Evolutionary conservation across 1,140 invertebrate genomes (phyloP).

Genomic region (Pseudomyrmex sp.): DNA sequence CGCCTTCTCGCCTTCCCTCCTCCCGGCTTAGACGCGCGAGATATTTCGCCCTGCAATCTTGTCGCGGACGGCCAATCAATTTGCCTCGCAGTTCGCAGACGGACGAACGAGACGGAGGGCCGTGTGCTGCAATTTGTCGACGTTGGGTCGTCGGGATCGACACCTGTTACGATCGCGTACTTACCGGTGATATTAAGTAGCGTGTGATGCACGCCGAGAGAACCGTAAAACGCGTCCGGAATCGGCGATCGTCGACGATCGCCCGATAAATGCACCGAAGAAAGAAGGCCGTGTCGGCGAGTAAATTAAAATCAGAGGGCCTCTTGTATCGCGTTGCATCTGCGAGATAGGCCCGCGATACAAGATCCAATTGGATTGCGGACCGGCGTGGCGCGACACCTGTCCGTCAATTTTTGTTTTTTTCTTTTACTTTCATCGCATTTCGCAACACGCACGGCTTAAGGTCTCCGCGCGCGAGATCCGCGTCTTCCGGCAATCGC

Average conservation of each 20-base stretch:
- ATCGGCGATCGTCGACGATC: slow-evolving; percentile 3
- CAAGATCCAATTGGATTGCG: slow-evolving; percentile 12
- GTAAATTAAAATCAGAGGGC: slow-evolving; percentile 32
- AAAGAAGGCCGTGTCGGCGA: slow-evolving; percentile 19
- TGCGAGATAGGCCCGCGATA: slow-evolving; percentile 33
- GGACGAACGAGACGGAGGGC: slow-evolving; percentile 32
- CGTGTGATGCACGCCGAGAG: slow-evolving; percentile 38
- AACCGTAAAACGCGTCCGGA: slow-evolving; percentile 40
- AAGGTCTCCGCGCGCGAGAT: not conserved
- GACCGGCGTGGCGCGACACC: slow-evolving; percentile 22
- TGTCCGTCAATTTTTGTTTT: slow-evolving; percentile 26
- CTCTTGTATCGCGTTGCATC: not conserved
- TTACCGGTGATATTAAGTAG: slow-evolving; percentile 53
- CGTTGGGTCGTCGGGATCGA: slow-evolving; percentile 48
- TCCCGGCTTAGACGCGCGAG: slow-evolving; percentile 3
- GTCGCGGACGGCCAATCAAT: slow-evolving; percentile 53
- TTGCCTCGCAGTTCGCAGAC: slow-evolving; percentile 39
- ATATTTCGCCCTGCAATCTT: slow-evolving; percentile 47
- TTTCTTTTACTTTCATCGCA: not conserved
- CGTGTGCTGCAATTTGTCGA: slow-evolving; percentile 51
- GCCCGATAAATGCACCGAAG: slow-evolving; percentile 12
- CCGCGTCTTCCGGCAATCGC: slow-evolving; percentile 19
- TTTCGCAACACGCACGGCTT: not conserved
- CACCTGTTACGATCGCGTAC: slow-evolving; percentile 57
- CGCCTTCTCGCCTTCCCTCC: slow-evolving; percentile 1